Conservation (phyloP, 1,140 invertebrate genomes). For the Calephelis virginiensis region DNA sequence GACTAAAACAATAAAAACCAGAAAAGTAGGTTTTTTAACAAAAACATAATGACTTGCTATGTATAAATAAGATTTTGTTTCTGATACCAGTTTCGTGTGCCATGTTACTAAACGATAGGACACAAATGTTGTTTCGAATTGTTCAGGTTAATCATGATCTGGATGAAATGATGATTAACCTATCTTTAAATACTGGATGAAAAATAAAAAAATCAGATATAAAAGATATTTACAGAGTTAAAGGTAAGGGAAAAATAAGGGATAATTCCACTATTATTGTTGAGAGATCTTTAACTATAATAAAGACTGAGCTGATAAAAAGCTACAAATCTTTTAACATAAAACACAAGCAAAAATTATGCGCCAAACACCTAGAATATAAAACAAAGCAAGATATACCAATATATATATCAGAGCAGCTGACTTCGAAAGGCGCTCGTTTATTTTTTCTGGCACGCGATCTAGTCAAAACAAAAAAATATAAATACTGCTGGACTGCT, state of each 20-base stretch:
- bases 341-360: neutral
- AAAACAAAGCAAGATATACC: neutral
- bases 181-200: too few species aligned
- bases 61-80: too few species aligned
- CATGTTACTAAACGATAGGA: too few species aligned
- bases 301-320: conserved; percentile 9
- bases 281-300: neutral
- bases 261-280: neutral
- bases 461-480: neutral
- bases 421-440: neutral
- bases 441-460: conserved; percentile 14
- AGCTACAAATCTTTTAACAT: neutral
- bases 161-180: too few species aligned
- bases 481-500: conserved; percentile 12
- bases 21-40: too few species aligned
- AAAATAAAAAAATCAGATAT: too few species aligned
- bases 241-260: neutral
- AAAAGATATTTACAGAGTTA: too few species aligned
- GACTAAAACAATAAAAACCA: too few species aligned
- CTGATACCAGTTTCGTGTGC: too few species aligned
- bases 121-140: too few species aligned
- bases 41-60: too few species aligned
- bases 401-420: conserved; percentile 3
- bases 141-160: too few species aligned
- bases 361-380: neutral